Base-by-base conservation (phyloP, 1,140 invertebrate genomes). In the Drosophila albomicans region DNA sequence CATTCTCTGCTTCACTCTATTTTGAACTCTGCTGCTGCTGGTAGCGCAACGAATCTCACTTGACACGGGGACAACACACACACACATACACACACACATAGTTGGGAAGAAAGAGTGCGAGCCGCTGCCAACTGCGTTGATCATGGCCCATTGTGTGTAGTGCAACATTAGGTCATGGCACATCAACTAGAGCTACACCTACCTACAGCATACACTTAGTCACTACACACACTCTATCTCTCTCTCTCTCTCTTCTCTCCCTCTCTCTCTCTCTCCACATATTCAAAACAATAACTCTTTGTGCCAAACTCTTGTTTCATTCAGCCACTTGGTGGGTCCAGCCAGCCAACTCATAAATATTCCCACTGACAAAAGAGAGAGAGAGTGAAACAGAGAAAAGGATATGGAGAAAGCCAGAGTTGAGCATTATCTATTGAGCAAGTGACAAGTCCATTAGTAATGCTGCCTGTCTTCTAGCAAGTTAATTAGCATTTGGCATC, bases 211-310 rank as follows among this genome's bases (percentile, higher is more conserved):
- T 25, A 25, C 20, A 25, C 20, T 25, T 25, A 25, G 20, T 25
- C 20, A 25, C 20, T 25, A 49, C 45, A 30, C 32, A 25, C 20
- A 48, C 28, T 35, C 49, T 20, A 20, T 20, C 20, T 35, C 45
- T 16, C 25, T 43, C 46, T 41, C 57, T 15, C 13, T 46, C 8
- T 56, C 13, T 0, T 20, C 16, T 20, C 15, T 32, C 46, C 2
- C 16, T 2, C 1, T 16, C 25, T 28, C 15, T 63, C 6, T 43
- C 15, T 32, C 48, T 87, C 79, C 84, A 87, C 88, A 88, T 57
- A 87, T 87, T 87, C 80, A 69, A 77, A 66, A 88, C 84, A 87
- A 87, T 84, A 88, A 89, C 84, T 84, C 81, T 84, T 88, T 87
- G 81, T 86, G 28, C 16, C 5, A 32, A 51, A 32, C 49, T 63